Percentiles rank a stretch among this genome's conserved stretches.
phyloP scores from a whole-genome alignment of 2,113 vertebrate species.

The Lepus timidus region DNA sequence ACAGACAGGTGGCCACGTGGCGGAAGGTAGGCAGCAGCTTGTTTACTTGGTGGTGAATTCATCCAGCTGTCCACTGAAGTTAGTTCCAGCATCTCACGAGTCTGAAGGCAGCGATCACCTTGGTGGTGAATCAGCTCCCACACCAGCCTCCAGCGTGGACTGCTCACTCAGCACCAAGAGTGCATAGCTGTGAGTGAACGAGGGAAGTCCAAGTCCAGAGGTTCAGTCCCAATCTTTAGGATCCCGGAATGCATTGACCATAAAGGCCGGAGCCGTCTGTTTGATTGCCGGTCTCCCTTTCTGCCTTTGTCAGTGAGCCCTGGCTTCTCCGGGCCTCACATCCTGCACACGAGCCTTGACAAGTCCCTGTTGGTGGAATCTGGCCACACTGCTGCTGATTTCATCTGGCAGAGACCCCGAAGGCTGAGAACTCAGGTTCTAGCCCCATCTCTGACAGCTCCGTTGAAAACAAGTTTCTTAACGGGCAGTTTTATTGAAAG shows the following conservation, averaged over 20 bases:
- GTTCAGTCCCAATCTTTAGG: not conserved
- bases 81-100: not conserved
- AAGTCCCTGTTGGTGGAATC: constrained; percentile 73
- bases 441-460: constrained; percentile 65
- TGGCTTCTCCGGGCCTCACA: constrained; percentile 36
- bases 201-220: not conserved
- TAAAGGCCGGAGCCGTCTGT: not conserved
- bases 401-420: constrained; percentile 38
- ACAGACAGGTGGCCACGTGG: not conserved
- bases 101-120: not conserved
- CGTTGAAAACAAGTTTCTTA: constrained; percentile 56
- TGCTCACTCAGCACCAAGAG: not conserved
- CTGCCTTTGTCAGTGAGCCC: constrained; percentile 27
- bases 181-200: not conserved
- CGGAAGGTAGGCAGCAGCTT: not conserved
- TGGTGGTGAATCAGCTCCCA: not conserved
- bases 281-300: not conserved
- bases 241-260: not conserved
- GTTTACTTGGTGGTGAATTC: not conserved
- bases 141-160: fast-evolving
- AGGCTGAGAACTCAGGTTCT: constrained; percentile 45
- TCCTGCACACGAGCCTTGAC: constrained; percentile 48
- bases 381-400: not conserved
- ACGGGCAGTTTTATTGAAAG: constrained; percentile 58
- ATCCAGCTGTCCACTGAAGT: not conserved